phyloP scores from a whole-genome alignment of 2,113 vertebrate genomes.

The Ptychochromis oligacanthus region DNA sequence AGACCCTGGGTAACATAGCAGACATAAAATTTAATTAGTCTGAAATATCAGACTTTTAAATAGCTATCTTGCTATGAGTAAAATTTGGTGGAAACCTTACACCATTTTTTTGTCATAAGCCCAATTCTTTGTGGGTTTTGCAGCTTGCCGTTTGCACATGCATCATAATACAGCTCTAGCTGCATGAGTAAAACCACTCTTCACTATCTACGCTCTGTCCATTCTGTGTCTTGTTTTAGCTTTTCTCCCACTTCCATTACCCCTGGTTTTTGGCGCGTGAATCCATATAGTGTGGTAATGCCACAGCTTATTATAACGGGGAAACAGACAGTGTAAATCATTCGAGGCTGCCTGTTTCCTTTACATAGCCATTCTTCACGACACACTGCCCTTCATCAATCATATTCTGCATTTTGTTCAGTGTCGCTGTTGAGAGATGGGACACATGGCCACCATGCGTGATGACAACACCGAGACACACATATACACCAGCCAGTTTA shows the following conservation, averaged over 20 bases:
- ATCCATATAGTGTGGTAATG: slow-evolving; percentile 54
- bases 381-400: slow-evolving; percentile 66
- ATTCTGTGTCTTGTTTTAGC: background rate
- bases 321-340: slow-evolving; percentile 69
- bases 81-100: background rate
- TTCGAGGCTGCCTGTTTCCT: slow-evolving; percentile 62
- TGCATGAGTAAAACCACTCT: background rate
- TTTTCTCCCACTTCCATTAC: slow-evolving; percentile 44
- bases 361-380: slow-evolving; percentile 59
- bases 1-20: background rate
- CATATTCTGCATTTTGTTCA: slow-evolving; percentile 46
- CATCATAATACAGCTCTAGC: slow-evolving; percentile 21
- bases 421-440: slow-evolving; percentile 22
- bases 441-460: background rate
- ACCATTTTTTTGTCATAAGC: background rate
- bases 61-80: background rate
- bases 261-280: slow-evolving; percentile 40
- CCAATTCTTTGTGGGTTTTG: slow-evolving; percentile 8
- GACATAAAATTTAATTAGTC: slow-evolving; percentile 3
- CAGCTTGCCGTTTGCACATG: slow-evolving; percentile 8
- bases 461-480: background rate
- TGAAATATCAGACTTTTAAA: background rate
- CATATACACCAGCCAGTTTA: background rate
- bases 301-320: slow-evolving; percentile 51
- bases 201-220: background rate